phyloP scores from a whole-genome alignment of 2,888 invertebrate genomes.

The Vesta saturnalis region DNA sequence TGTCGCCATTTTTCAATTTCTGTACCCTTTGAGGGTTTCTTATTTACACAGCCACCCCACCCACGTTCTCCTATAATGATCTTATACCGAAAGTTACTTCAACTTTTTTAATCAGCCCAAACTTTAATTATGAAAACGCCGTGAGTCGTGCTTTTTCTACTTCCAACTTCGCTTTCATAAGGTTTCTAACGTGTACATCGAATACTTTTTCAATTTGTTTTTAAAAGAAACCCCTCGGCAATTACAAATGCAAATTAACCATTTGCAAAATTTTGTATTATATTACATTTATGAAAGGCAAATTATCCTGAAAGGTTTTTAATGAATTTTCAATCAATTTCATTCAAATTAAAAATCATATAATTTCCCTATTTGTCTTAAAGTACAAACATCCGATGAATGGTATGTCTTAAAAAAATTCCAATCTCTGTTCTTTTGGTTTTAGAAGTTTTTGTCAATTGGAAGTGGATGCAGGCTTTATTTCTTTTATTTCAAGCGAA shows the following conservation, averaged over 20 bases:
- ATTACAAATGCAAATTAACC: constrained; percentile 8
- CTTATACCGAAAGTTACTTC: constrained; percentile 55
- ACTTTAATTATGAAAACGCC: constrained; percentile 55
- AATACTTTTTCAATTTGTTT: constrained; percentile 33
- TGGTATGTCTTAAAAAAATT: constrained; percentile 19
- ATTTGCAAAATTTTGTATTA: neutral
- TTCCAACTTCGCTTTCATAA: constrained; percentile 30
- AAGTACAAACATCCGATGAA: constrained; percentile 30
- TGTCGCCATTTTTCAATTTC: constrained; percentile 53
- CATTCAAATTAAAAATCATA: constrained; percentile 5
- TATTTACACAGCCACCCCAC: constrained; percentile 51
- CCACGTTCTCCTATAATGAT: constrained; percentile 51
- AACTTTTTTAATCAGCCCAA: constrained; percentile 56
- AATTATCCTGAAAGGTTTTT: neutral
- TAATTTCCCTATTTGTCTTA: neutral
- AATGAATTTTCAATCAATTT: neutral
- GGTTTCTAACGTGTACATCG: constrained; percentile 35
- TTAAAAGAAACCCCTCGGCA: constrained; percentile 18
- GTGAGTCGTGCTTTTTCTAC: constrained; percentile 41
- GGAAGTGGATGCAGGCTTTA: constrained; percentile 41
- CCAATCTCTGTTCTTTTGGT: constrained; percentile 34
- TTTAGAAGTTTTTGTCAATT: constrained; percentile 40
- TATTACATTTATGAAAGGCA: neutral
- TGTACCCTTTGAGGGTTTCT: constrained; percentile 52
- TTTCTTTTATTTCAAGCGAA: constrained; percentile 44